A percentile compares a stretch with the other conserved stretches of the same genome.
phyloP scores from a whole-genome alignment of 2,888 invertebrate species.

The Endotricha flammealis region DNA sequence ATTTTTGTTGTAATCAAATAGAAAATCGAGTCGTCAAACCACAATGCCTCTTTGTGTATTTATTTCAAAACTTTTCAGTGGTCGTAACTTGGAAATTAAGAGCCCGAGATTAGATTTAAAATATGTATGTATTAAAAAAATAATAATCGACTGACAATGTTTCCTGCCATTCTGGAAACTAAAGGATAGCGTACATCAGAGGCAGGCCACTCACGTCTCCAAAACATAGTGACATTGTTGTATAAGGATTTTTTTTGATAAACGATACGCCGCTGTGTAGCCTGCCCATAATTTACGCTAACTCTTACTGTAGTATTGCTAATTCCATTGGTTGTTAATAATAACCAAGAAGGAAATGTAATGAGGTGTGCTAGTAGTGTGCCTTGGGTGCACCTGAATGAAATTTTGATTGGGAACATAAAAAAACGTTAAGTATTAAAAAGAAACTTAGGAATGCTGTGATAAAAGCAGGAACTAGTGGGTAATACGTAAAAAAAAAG shows the following conservation, averaged over 20 bases:
- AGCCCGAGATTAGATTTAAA: slow-evolving; percentile 4
- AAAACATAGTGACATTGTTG: too few species aligned
- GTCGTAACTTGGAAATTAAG: background rate
- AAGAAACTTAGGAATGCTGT: slow-evolving; percentile 51
- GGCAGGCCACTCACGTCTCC: too few species aligned
- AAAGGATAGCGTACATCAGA: slow-evolving; percentile 2
- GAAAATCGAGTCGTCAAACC: slow-evolving; percentile 10
- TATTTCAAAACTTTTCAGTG: slow-evolving; percentile 2
- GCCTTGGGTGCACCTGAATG: slow-evolving; percentile 52
- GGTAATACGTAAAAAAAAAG: slow-evolving; percentile 31
- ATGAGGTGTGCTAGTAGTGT: slow-evolving; percentile 50
- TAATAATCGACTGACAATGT: slow-evolving; percentile 14
- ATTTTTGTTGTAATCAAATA: slow-evolving; percentile 3
- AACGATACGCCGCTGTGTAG: too few species aligned
- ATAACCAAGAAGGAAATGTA: slow-evolving; percentile 16
- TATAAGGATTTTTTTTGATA: too few species aligned
- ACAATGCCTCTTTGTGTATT: slow-evolving; percentile 7
- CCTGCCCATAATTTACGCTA: too few species aligned
- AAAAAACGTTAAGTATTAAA: slow-evolving; percentile 32
- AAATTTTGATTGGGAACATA: slow-evolving; percentile 32
- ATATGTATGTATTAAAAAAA: slow-evolving; percentile 9
- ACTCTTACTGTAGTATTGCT: too few species aligned
- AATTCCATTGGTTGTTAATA: slow-evolving; percentile 9
- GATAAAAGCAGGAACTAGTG: slow-evolving; percentile 46
- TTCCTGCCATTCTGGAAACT: slow-evolving; percentile 6